Percentiles rank a stretch among this genome's conserved stretches.
These are phyloP conservation scores for Callipepla californica DNA, from an alignment of 2,113 vertebrate genomes.

Conservation along the genomic window DNA sequence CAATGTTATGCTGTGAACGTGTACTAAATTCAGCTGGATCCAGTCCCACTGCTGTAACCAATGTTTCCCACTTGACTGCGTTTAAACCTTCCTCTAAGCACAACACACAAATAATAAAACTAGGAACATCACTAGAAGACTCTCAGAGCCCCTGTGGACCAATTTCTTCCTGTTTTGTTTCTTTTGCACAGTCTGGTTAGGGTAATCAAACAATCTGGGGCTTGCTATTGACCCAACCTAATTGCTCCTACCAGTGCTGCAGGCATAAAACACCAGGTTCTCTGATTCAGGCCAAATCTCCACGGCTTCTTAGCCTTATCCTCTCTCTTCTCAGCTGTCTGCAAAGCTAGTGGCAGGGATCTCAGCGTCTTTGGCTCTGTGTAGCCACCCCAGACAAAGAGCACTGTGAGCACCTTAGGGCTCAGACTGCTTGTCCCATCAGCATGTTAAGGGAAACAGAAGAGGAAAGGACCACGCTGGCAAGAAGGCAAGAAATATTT, in stretches of 20 bases:
- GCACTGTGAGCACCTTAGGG: background rate
- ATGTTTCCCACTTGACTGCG: background rate
- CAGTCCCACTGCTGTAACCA: background rate
- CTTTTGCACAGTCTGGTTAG: background rate
- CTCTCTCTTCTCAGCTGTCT: background rate
- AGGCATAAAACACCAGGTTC: background rate
- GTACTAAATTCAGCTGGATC: background rate
- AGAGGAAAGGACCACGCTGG: background rate
- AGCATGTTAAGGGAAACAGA: background rate
- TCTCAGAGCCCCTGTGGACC: background rate
- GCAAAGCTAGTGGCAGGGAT: background rate
- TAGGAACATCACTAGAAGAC: background rate
- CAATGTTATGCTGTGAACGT: fast-evolving
- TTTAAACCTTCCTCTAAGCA: background rate
- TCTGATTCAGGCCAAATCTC: background rate
- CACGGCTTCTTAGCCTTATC: background rate
- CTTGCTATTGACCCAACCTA: background rate
- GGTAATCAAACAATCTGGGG: background rate
- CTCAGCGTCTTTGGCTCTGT: background rate
- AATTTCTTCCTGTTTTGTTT: background rate
- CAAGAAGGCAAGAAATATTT: background rate
- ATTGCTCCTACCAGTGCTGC: background rate
- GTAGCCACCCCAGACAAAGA: background rate
- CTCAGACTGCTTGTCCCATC: background rate
- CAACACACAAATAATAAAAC: background rate